These are phyloP conservation scores for Fabriciana adippe DNA, from an alignment of 2,888 invertebrate genomes.

Conservation along the genomic window DNA sequence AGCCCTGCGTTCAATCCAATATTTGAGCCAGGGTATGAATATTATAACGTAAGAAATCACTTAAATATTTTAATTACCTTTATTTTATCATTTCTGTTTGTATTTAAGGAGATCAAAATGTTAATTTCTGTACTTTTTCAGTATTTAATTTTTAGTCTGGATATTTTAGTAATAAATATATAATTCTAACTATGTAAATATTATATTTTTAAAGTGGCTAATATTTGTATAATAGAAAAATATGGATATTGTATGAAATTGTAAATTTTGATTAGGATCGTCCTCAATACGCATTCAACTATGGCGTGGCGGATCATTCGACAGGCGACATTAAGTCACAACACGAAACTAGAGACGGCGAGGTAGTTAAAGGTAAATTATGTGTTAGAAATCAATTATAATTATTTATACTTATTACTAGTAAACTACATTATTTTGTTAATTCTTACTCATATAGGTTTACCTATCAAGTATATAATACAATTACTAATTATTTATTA, in stretches of 20 bases:
- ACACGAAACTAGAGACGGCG: slow-evolving; percentile 84
- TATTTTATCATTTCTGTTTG: too few species aligned
- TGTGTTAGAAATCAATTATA: neutral
- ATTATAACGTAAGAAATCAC: slow-evolving; percentile 82
- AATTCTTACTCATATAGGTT: too few species aligned
- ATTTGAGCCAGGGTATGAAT: slow-evolving; percentile 74
- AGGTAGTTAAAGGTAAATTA: slow-evolving; percentile 82
- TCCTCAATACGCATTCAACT: slow-evolving; percentile 84
- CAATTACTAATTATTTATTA: too few species aligned
- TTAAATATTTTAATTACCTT: neutral
- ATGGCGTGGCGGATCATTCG: slow-evolving; percentile 83
- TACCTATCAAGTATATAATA: too few species aligned
- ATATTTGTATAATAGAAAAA: neutral
- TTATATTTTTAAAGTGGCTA: neutral
- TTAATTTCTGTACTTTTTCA: too few species aligned
- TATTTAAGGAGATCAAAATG: too few species aligned
- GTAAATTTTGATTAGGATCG: slow-evolving; percentile 63
- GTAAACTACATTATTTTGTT: too few species aligned
- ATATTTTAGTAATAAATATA: too few species aligned
- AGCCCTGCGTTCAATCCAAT: slow-evolving; percentile 58
- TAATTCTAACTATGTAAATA: too few species aligned
- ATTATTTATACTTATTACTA: too few species aligned
- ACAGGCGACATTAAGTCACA: slow-evolving; percentile 85
- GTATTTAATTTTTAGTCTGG: too few species aligned
- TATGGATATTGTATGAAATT: neutral